phyloP scores from a whole-genome alignment of 2,113 vertebrate genomes.

The Myiagra hebetior region DNA sequence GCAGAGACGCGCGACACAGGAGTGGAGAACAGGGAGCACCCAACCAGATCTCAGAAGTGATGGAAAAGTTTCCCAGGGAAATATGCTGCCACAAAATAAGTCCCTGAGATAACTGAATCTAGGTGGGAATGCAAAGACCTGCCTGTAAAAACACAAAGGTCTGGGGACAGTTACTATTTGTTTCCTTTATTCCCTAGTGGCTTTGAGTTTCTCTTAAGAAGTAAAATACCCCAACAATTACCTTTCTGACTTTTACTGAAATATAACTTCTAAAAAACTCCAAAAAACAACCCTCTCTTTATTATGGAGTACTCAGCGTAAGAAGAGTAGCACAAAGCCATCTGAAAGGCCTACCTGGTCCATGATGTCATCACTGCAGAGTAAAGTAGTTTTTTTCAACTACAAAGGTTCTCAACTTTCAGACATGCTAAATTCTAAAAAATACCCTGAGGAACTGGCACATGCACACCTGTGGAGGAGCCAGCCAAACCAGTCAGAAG shows the following conservation, averaged over 20 bases:
- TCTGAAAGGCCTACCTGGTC: not conserved
- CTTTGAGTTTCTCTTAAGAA: not conserved
- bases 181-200: not conserved
- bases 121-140: not conserved
- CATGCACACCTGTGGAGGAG: not conserved
- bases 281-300: not conserved
- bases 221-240: not conserved
- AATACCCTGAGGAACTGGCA: not conserved
- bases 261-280: not conserved
- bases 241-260: not conserved
- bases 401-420: not conserved
- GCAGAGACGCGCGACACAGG: rapidly evolving
- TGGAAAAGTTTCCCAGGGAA: not conserved
- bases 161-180: not conserved
- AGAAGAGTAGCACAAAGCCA: not conserved
- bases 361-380: not conserved
- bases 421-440: not conserved
- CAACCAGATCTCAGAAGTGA: not conserved
- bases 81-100: not conserved
- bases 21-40: not conserved
- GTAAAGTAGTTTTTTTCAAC: not conserved
- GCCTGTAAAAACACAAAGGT: not conserved
- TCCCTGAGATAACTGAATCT: not conserved
- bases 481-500: not conserved
- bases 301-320: not conserved